These are phyloP conservation scores for Gastrophysa polygoni DNA, from an alignment of 2,888 invertebrate genomes.

Conservation along the genomic window DNA sequence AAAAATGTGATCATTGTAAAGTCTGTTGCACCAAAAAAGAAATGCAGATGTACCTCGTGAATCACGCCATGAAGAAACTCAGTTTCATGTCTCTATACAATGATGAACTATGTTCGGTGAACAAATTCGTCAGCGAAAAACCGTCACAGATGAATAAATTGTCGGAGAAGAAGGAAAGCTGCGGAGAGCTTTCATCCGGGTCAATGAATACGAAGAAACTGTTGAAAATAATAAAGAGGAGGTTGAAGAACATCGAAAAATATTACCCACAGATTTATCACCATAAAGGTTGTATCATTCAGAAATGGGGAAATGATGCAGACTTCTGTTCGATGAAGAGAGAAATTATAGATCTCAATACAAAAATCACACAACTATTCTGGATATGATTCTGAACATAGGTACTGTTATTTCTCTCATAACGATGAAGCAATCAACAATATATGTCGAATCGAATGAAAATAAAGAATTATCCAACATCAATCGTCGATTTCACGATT, in stretches of 20 bases:
- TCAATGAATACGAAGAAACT: not conserved
- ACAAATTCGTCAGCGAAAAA: not conserved
- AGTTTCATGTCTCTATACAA: slow-evolving; percentile 18
- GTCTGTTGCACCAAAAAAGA: slow-evolving; percentile 27
- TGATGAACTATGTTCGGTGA: slow-evolving; percentile 1
- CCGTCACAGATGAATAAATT: not conserved
- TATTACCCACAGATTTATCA: slow-evolving; percentile 25
- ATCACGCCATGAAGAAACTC: slow-evolving; percentile 23
- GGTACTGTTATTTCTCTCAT: not conserved
- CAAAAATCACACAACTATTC: slow-evolving; percentile 9
- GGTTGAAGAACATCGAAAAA: slow-evolving; percentile 20
- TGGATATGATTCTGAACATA: slow-evolving; percentile 18
- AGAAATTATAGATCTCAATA: slow-evolving; percentile 21
- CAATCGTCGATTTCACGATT: too few relatives aligned
- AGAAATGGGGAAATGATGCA: slow-evolving; percentile 21
- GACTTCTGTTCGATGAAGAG: slow-evolving; percentile 11
- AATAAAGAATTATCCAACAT: too few relatives aligned
- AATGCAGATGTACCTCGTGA: slow-evolving; percentile 26
- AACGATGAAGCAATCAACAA: too few relatives aligned
- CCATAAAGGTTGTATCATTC: slow-evolving; percentile 21
- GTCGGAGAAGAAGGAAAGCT: not conserved
- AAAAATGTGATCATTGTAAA: slow-evolving; percentile 15
- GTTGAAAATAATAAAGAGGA: slow-evolving; percentile 19
- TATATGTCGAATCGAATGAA: too few relatives aligned
- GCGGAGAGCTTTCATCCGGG: not conserved